A percentile compares a stretch with the other conserved stretches of the same genome.
Conservation (phyloP, 2,888 invertebrate genomes). For the Drosophila melanosoma region DNA sequence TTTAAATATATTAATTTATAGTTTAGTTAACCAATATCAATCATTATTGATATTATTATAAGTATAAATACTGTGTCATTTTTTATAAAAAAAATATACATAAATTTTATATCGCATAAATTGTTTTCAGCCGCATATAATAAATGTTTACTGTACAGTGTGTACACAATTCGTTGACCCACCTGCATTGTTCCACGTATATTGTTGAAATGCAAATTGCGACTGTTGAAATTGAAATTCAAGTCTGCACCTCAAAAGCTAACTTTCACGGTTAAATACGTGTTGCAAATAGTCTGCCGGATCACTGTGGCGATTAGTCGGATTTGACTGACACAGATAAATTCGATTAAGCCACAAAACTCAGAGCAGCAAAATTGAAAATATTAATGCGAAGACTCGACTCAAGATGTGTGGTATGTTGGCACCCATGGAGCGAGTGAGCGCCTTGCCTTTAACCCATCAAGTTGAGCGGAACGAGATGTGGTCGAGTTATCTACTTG, state of each 20-base stretch:
- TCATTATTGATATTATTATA: not conserved
- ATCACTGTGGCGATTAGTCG: conserved; percentile 31
- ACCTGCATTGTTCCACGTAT: conserved; percentile 30
- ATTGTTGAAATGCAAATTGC: conserved; percentile 57
- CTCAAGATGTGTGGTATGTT: not conserved
- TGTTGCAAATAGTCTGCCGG: conserved; percentile 32
- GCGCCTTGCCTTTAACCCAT: conserved; percentile 51
- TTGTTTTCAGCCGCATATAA: not conserved
- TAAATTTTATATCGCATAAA: not conserved
- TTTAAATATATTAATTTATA: not conserved
- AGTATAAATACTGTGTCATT: not conserved
- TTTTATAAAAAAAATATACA: not conserved
- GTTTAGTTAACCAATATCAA: not conserved
- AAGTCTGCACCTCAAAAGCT: conserved; percentile 13
- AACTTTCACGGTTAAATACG: conserved; percentile 50
- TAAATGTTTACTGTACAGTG: conserved; percentile 5
- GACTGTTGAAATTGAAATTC: conserved; percentile 54
- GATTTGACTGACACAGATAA: conserved; percentile 38
- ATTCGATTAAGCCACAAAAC: conserved; percentile 20
- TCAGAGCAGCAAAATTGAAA: not conserved
- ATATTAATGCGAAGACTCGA: conserved; percentile 29
- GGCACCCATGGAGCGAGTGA: not conserved
- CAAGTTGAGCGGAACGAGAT: conserved; percentile 24
- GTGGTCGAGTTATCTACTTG: conserved; percentile 60
- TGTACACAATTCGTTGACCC: conserved; percentile 4